A percentile compares a stretch with the other conserved stretches of the same genome.
Evolutionary conservation across 2,888 invertebrate genomes (phyloP).

Genomic region (Lobophora halterata): DNA sequence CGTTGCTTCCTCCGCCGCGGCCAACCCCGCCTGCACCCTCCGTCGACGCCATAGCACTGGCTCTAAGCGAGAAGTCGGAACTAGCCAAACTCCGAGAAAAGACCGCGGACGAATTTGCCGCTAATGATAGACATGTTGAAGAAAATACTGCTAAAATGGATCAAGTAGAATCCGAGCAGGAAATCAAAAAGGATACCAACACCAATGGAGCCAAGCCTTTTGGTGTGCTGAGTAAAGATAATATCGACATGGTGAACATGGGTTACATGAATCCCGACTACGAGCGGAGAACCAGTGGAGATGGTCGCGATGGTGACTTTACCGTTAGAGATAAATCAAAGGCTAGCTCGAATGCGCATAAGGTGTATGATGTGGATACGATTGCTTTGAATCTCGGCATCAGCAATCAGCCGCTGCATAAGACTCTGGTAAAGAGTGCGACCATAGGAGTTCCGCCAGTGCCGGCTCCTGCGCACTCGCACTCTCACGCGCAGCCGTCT

Average conservation of each 20-base stretch:
- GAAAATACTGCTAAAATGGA: constrained; percentile 42
- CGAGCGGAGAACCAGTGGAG: constrained; percentile 51
- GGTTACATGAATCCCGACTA: constrained; percentile 68
- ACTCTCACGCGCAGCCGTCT: constrained; percentile 26
- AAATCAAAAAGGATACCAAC: constrained; percentile 48
- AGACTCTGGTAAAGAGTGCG: constrained; percentile 46
- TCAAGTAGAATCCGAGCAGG: constrained; percentile 40
- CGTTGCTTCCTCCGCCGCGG: constrained; percentile 39
- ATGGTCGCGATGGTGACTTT: constrained; percentile 47
- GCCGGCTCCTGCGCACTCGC: constrained; percentile 43
- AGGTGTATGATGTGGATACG: constrained; percentile 64
- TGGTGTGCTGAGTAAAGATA: constrained; percentile 55
- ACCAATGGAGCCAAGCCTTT: constrained; percentile 47
- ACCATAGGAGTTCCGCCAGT: no score
- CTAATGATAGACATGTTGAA: constrained; percentile 33
- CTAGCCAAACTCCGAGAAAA: constrained; percentile 61
- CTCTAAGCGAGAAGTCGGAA: constrained; percentile 68
- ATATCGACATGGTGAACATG: constrained; percentile 75
- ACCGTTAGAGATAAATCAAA: constrained; percentile 46
- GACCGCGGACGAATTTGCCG: constrained; percentile 38
- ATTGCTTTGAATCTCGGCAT: constrained; percentile 71
- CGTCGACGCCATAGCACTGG: constrained; percentile 66
- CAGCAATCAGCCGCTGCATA: constrained; percentile 57
- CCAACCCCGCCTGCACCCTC: constrained; percentile 44
- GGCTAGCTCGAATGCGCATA: constrained; percentile 49